Evolutionary conservation across 2,888 invertebrate species (phyloP).

Genomic region (Tromatobia lineatoria): DNA sequence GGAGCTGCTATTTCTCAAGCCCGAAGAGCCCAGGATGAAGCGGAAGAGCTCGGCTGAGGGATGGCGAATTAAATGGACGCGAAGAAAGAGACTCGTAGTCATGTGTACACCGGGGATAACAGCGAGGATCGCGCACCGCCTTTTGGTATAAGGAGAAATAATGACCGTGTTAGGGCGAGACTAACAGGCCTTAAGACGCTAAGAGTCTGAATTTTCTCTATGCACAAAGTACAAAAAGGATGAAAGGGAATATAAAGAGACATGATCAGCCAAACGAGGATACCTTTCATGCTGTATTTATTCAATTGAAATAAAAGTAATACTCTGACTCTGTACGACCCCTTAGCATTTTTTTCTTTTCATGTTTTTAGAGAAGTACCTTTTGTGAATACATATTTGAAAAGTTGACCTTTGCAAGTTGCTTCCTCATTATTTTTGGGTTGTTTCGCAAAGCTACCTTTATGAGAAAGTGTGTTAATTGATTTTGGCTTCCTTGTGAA

Average conservation of each 20-base stretch:
- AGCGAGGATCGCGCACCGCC: not conserved
- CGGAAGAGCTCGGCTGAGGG: slow-evolving; percentile 31
- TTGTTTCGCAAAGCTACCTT: too few relatives aligned
- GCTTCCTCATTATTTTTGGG: too few relatives aligned
- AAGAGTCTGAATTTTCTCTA: slow-evolving; percentile 40
- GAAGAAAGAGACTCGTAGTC: slow-evolving; percentile 38
- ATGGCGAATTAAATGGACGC: slow-evolving; percentile 49
- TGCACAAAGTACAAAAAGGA: slow-evolving; percentile 3
- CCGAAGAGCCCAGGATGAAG: slow-evolving; percentile 29
- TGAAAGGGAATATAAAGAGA: not conserved
- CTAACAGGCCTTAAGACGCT: slow-evolving; percentile 12
- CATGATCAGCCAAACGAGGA: not conserved
- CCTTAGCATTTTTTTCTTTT: not conserved
- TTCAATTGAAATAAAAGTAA: not conserved
- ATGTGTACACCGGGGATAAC: slow-evolving; percentile 25
- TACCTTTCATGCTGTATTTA: not conserved
- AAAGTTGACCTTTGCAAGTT: too few relatives aligned
- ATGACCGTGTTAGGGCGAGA: slow-evolving; percentile 26
- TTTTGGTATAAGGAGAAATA: slow-evolving; percentile 41
- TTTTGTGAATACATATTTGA: not conserved
- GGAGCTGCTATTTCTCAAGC: slow-evolving; percentile 15
- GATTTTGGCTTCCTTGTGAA: too few relatives aligned
- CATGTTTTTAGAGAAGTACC: not conserved
- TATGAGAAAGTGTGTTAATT: too few relatives aligned
- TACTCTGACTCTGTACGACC: not conserved